Evolutionary conservation across 1,140 invertebrate species (phyloP), one percentile per base, ranked within the genome.

Genomic region (Zelostemma sp.): DNA sequence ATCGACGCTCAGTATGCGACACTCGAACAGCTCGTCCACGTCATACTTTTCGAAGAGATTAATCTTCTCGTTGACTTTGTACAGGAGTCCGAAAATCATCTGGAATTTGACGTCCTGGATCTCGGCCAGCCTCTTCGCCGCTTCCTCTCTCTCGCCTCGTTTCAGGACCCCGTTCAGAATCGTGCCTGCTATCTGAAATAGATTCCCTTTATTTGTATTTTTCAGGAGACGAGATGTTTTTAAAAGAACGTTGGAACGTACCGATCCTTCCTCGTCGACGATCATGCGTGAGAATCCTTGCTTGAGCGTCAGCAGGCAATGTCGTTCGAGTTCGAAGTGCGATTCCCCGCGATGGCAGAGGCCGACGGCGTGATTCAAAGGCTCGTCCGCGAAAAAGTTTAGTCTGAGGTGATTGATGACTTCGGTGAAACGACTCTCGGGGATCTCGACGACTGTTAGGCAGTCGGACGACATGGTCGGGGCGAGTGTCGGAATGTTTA

Each of bases 371-470:
- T 88, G 88, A 79, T 94, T 94, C 6, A 94, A 84, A 0, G 93
- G 93, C 77, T 94, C 93, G 72, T 94, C 93, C 1, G 90, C 88
- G 78, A 94, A 94, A 82, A 93, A 93, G 65, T 89, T 90, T 57
- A 87, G 82, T 21, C 91, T 86, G 49, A 94, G 83, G 75, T 93
- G 92, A 17, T 88, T 73, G 35, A 95, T 89, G 12, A 93, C 90
- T 28, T 89, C 86, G 8, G 86, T 76, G 62, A 86, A 88, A 54
- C 87, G 86, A 56, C 86, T 81, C 56, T 85, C 79, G 3, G 83
- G 79, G 21, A 91, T 86, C 21, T 85, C 54, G 3, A 74, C 48
- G 1, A 78, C 73, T 53, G 60, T 77, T 50, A 83, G 59, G 19
- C 65, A 53, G 46, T 68, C 60, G 18, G 74, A 78, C 51, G 80